phyloP scores from a whole-genome alignment of 2,888 invertebrate genomes.

The Hirtodrosophila alboralis region DNA sequence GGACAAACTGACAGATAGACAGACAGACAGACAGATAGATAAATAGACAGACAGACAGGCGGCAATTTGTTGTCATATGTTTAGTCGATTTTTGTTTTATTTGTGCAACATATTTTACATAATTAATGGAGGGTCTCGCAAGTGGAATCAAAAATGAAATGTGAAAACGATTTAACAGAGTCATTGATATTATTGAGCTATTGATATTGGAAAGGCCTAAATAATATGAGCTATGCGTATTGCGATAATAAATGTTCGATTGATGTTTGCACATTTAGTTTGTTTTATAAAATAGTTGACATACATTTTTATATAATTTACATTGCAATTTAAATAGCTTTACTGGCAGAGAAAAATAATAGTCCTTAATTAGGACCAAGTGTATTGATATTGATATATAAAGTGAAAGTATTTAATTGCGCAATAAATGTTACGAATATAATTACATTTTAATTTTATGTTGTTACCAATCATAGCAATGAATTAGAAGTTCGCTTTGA shows the following conservation, averaged over 20 bases:
- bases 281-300: neutral
- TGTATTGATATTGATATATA: too few species aligned
- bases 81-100: constrained; percentile 66
- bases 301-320: too few species aligned
- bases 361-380: too few species aligned
- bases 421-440: too few species aligned
- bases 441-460: too few species aligned
- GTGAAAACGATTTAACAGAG: constrained; percentile 44
- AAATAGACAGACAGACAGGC: constrained; percentile 16
- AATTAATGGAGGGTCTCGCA: constrained; percentile 57
- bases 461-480: too few species aligned
- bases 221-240: neutral
- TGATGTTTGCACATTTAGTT: constrained; percentile 10
- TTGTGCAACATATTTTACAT: constrained; percentile 66
- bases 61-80: constrained; percentile 71
- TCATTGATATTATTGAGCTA: constrained; percentile 28
- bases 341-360: too few species aligned
- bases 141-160: constrained; percentile 26
- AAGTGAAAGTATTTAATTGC: too few species aligned
- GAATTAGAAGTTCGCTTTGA: too few species aligned
- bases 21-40: constrained; percentile 18
- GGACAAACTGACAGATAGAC: constrained; percentile 12
- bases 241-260: constrained; percentile 3
- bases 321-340: too few species aligned
- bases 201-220: constrained; percentile 1